Conservation (phyloP, 1,140 invertebrate genomes). For the Lucilia sericata region DNA sequence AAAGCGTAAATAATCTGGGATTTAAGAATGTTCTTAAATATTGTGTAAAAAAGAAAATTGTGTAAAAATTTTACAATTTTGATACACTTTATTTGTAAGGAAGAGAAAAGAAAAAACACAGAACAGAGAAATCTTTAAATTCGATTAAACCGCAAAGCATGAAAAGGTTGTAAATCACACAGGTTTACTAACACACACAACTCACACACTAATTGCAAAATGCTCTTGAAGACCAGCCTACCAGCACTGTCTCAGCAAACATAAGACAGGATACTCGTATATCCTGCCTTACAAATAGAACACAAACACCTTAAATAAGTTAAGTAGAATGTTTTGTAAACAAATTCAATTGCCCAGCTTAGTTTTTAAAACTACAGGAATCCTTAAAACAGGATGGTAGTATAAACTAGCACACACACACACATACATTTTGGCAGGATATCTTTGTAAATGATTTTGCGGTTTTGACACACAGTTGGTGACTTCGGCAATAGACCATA, state of each 20-base stretch:
- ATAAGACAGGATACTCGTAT: background rate
- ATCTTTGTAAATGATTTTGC: conserved; percentile 36
- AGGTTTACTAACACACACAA: background rate
- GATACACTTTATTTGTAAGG: background rate
- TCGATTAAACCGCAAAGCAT: conserved; percentile 40
- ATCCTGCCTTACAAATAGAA: background rate
- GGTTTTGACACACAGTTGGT: conserved; percentile 36
- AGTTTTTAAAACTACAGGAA: background rate
- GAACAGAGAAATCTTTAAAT: conserved; percentile 33
- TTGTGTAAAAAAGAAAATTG: conserved; percentile 1
- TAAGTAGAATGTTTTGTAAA: background rate
- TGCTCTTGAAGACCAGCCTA: background rate
- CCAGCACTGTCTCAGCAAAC: background rate
- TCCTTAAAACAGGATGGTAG: background rate
- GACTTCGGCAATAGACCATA: background rate
- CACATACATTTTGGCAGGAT: background rate
- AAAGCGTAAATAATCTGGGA: conserved; percentile 3
- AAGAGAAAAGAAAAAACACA: background rate
- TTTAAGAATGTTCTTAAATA: background rate
- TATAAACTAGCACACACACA: too few species aligned
- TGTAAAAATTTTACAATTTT: background rate
- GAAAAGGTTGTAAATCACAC: conserved; percentile 5
- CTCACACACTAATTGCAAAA: background rate
- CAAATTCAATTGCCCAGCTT: conserved; percentile 18
- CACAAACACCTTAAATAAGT: background rate